Conservation (phyloP, 2,113 vertebrate genomes). For the Lepus timidus region DNA sequence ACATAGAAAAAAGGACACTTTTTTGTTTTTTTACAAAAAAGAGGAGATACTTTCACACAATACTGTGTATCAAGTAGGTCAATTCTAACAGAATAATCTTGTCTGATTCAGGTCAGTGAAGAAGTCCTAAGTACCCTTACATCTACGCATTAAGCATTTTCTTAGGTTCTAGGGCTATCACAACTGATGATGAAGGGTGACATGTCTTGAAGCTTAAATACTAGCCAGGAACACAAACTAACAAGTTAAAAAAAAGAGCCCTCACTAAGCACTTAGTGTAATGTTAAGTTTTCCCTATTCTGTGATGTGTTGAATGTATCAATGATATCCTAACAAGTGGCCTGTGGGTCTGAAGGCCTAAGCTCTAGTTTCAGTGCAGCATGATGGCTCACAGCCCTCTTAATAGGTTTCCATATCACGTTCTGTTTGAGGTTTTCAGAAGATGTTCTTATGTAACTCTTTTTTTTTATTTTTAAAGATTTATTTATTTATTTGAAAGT, state of each 20-base stretch:
- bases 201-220: background rate
- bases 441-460: background rate
- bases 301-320: background rate
- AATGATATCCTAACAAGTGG: background rate
- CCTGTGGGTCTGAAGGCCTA: background rate
- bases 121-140: background rate
- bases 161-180: background rate
- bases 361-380: background rate
- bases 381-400: background rate
- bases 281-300: background rate
- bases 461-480: no score
- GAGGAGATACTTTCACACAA: background rate
- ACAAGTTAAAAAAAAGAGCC: background rate
- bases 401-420: background rate
- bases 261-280: background rate
- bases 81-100: background rate
- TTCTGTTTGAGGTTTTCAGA: background rate
- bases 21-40: background rate
- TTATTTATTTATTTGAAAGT: no score
- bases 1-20: background rate
- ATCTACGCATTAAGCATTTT: background rate
- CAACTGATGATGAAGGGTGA: background rate
- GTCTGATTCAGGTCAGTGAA: background rate
- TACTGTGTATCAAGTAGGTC: background rate
- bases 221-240: background rate